Base-by-base conservation (phyloP, 2,888 invertebrate genomes). In the Mechanitis messenoides region DNA sequence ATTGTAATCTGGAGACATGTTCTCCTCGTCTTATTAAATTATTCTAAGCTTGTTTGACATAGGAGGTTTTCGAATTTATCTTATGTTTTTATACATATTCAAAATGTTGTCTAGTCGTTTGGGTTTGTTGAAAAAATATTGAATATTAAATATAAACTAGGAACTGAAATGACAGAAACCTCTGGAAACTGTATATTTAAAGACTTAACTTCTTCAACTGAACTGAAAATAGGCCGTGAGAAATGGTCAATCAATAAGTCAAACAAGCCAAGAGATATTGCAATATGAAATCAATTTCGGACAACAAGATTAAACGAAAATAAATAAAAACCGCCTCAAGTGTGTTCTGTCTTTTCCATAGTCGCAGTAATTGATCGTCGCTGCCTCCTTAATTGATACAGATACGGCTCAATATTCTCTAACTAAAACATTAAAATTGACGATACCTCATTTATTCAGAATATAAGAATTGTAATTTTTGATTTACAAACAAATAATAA, bases 351-450 rank as follows among this genome's bases (percentile, higher is more conserved):
- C 76, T 77, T 79, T 79, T 83, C 81, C 81, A 81, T 81, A 80
- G 83, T 79, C 81, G 77, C 80, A 79, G 83, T 86, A 87, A 88
- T 87, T 87, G 87, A 88, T 89, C 84, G 86, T 79, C 80, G 78
- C 70, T 77, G 80, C 81, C 82, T 80, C 62, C 62, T 64, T 70
- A 70, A 71, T 71, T 68, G 69, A 65, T 68, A 60, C 59, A 59
- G 64, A 66, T 69, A 68, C 65, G 68, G 67, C 63, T 69, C 63
- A 67, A 69, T 67, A 66, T 68, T 63, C 60, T 55, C 38, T 67
- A 67, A 65, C 68, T 64, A 60, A 60, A 67, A 67, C 60, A 63
- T 67, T 65, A 62, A 62, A 62, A 61, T 64, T 55, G 57, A 62
- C 59, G 56, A 62, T 64, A 59, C 38, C 56, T 63, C 65, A 62